A percentile compares a stretch with the other conserved stretches of the same genome.
Evolutionary conservation across 2,113 vertebrate species (phyloP).

Genomic region (Turdus rufiventris): DNA sequence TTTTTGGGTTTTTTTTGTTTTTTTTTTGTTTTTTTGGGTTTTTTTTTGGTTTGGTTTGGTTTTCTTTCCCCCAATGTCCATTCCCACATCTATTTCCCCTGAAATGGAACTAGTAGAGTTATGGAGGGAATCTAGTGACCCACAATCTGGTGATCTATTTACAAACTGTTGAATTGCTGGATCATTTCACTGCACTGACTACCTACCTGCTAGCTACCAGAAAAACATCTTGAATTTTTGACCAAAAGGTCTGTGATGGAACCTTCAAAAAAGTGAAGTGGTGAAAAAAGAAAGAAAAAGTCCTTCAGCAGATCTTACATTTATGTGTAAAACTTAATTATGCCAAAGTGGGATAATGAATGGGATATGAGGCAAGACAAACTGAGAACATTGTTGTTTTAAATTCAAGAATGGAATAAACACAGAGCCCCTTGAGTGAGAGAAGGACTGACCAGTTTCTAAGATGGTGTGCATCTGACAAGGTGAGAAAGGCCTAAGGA

Average conservation of each 20-base stretch:
- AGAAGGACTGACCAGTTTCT: background rate
- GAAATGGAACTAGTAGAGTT: background rate
- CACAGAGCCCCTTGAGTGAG: rapidly evolving
- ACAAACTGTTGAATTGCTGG: background rate
- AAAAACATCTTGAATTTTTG: background rate
- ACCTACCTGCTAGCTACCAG: background rate
- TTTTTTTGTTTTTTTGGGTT: background rate
- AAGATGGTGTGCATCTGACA: rapidly evolving
- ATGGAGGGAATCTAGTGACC: background rate
- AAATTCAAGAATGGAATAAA: background rate
- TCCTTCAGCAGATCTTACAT: background rate
- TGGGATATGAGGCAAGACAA: background rate
- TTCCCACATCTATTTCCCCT: background rate
- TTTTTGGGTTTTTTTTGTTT: background rate
- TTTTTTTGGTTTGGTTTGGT: too few relatives aligned
- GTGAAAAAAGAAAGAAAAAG: background rate
- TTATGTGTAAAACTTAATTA: background rate
- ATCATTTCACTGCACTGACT: background rate
- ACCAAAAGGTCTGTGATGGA: background rate
- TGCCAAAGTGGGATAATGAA: background rate
- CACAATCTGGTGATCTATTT: background rate
- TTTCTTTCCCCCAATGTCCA: background rate
- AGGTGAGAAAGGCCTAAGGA: background rate
- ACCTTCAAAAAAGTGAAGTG: background rate
- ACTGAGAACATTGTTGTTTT: background rate